Base-by-base conservation (phyloP, 2,888 invertebrate genomes). In the Trypoxylon attenuatum region DNA sequence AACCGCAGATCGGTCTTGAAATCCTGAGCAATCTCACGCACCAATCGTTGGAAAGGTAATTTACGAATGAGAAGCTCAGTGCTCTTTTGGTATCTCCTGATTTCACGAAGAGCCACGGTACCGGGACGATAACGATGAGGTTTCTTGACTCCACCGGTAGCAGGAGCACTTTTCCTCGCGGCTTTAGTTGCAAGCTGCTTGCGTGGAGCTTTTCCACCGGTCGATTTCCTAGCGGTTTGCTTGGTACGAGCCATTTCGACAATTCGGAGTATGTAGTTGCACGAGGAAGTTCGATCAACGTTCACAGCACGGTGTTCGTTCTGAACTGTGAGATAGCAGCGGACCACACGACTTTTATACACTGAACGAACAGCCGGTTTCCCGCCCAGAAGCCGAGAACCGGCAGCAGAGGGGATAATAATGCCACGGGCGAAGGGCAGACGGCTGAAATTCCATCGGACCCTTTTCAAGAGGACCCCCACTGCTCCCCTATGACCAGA, bases 91-190 rank as follows among this genome's bases (percentile, higher is more conserved):
- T 93, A 93, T 73, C 92, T 89, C 63, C 92, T 87, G 43, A 93
- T 93, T 86, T 93, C 93, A 73, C 92, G 88, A 29, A 93, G 87
- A 18, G 92, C 93, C 0, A 92, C 91, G 0, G 92, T 92, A 13
- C 92, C 92, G 0, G 92, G 91, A 1, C 92, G 88, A 84, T 91
- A 93, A 79, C 92, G 88, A 87, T 93, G 92, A 0, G 92, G 92
- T 85, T 93, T 93, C 84, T 93, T 93, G 0, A 93, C 92, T 10
- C 92, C 92, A 21, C 92, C 92, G 0, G 92, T 92, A 0, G 92
- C 91, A 23, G 93, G 92, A 1, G 92, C 92, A 78, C 91, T 91
- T 84, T 93, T 93, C 71, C 92, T 88, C 0, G 92, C 92, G 0
- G 92, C 92, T 86, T 93, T 93, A 1, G 92, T 92, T 0, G 92